Conservation (phyloP, 2,113 vertebrate species). For the Notothenia coriiceps region DNA sequence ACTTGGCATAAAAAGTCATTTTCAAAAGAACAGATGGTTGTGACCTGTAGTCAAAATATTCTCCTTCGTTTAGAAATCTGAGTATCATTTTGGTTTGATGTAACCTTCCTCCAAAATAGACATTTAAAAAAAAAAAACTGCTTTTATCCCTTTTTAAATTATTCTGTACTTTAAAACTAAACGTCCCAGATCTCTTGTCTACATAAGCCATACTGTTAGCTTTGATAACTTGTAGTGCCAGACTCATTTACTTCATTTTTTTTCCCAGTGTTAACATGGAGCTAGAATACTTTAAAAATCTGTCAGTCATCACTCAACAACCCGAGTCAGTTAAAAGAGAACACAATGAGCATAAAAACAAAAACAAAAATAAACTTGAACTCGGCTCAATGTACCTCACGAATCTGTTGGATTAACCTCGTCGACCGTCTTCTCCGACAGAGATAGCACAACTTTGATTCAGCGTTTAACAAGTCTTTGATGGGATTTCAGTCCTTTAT, state of each 20-base stretch:
- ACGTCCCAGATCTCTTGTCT: constrained; percentile 39
- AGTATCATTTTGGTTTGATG: constrained; percentile 56
- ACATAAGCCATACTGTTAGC: constrained; percentile 27
- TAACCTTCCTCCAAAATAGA: constrained; percentile 63
- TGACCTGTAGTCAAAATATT: constrained; percentile 44
- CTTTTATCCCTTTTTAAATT: constrained; percentile 34
- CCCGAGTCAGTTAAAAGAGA: constrained; percentile 21
- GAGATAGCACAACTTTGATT: constrained; percentile 34
- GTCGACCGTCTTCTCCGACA: constrained; percentile 13
- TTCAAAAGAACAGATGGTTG: constrained; percentile 42
- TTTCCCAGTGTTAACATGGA: constrained; percentile 61
- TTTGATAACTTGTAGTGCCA: constrained; percentile 28
- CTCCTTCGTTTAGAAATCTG: constrained; percentile 52
- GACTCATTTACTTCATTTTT: constrained; percentile 46
- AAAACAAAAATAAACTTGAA: constrained; percentile 41
- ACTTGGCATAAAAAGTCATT: constrained; percentile 66
- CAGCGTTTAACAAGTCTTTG: constrained; percentile 60
- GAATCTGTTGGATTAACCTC: constrained; percentile 42
- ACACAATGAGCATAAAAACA: constrained; percentile 30
- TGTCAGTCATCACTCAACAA: constrained; percentile 25
- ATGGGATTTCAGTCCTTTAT: constrained; percentile 57
- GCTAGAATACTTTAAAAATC: constrained; percentile 54
- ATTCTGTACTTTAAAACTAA: constrained; percentile 42
- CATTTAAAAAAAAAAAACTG: constrained; percentile 4
- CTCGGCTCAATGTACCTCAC: constrained; percentile 48